Evolutionary conservation across 2,113 vertebrate species (phyloP).

Genomic region (Halichoerus grypus): DNA sequence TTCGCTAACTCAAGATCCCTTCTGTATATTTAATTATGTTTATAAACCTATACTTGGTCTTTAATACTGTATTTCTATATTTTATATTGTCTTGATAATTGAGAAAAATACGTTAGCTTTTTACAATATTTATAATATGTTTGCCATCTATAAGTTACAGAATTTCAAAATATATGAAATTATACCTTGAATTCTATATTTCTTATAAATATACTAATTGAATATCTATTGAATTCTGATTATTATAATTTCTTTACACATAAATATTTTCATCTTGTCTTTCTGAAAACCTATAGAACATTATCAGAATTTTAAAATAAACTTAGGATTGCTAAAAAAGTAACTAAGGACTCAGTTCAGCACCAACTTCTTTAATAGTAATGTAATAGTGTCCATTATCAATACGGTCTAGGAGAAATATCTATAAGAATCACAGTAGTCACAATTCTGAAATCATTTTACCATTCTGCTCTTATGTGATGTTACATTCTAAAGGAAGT

Average conservation of each 20-base stretch:
- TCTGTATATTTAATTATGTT: neutral
- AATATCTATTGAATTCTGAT: neutral
- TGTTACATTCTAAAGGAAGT: neutral
- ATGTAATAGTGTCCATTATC: neutral
- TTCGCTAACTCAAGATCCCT: neutral
- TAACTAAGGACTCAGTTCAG: neutral
- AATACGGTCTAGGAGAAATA: neutral
- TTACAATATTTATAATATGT: neutral
- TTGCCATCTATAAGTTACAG: neutral
- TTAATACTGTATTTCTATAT: neutral
- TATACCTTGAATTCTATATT: neutral
- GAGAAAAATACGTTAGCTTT: constrained; percentile 1
- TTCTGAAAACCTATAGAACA: neutral
- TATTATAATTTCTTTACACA: neutral
- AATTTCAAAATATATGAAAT: constrained; percentile 36
- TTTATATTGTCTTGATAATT: neutral
- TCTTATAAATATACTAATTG: neutral
- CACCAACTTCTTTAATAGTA: neutral
- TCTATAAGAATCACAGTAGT: neutral
- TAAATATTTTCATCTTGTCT: neutral
- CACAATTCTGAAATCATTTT: neutral
- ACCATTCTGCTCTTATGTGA: neutral
- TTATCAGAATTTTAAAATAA: neutral
- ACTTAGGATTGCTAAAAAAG: neutral
- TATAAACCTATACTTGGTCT: neutral